phyloP scores from a whole-genome alignment of 2,113 vertebrate genomes.

The Henicopernis longicauda region DNA sequence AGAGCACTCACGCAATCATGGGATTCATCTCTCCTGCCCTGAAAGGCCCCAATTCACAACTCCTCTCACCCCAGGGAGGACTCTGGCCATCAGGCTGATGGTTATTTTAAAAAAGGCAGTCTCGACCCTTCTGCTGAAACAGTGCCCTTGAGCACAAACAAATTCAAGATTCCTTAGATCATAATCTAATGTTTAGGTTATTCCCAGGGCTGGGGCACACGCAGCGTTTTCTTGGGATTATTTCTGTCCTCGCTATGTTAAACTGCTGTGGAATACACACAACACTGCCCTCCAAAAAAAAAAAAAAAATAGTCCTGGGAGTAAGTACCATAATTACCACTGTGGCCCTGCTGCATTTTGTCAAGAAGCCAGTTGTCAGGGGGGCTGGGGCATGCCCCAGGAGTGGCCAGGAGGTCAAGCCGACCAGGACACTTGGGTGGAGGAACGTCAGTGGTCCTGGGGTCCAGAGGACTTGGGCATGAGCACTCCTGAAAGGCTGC shows the following conservation, averaged over 20 bases:
- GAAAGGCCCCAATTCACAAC: conserved; percentile 43
- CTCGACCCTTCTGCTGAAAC: conserved; percentile 49
- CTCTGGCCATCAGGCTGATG: conserved; percentile 29
- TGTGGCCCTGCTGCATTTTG: neutral
- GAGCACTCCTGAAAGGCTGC: neutral
- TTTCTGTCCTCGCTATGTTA: neutral
- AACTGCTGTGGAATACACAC: neutral
- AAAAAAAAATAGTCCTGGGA: neutral
- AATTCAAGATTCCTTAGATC: conserved; percentile 52
- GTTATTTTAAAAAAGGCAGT: conserved; percentile 40
- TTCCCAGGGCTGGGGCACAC: conserved; percentile 13
- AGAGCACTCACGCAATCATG: conserved; percentile 33
- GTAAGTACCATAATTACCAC: neutral
- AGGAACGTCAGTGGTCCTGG: neutral
- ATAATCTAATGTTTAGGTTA: conserved; percentile 43
- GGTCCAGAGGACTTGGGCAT: neutral
- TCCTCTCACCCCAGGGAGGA: conserved; percentile 1
- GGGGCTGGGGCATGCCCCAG: neutral
- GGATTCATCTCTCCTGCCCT: conserved; percentile 42
- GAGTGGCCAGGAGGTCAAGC: neutral
- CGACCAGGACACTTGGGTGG: neutral
- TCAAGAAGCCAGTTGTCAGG: neutral
- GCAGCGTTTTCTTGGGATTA: neutral
- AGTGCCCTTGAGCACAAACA: conserved; percentile 49
- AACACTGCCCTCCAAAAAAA: neutral